Evolutionary conservation across 2,113 vertebrate species (phyloP), one percentile per base, ranked within the genome.

Genomic region (Prunella himalayana): DNA sequence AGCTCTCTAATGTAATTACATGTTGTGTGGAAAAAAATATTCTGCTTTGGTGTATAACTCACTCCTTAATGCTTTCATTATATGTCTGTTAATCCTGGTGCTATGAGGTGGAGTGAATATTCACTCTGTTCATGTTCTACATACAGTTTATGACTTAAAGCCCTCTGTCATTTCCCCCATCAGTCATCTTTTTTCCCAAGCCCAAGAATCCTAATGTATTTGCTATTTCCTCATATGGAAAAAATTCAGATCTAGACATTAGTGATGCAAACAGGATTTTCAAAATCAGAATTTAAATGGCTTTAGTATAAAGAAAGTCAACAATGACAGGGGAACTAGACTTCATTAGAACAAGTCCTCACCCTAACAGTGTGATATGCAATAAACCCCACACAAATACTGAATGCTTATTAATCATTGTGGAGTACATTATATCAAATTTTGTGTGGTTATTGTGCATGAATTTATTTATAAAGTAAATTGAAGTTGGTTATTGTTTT

Each of bases 161-260:
- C 28, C n/a, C 31, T 91, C 85, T 94, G 85, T 82, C 75, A 69
- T 92, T 95, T 88, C 9, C 44, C 69, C 7, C 54, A 78, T 61
- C 77, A 83, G 51, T 89, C 81, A 64, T 84, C 7, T 88, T 78
- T 90, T 94, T 92, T 37, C 71, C 65, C 82, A 92, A 23, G 71
- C 54, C 70, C 57, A 76, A 93, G 66, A 76, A 86, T 56, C 15
- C 21, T 91, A 84, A 50, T 53, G 28, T 44, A 80, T 70, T 82
- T 66, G 2, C 18, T 90, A 59, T 86, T 90, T 80, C 33, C 63
- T 88, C 96, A 94, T 94, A 88, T 94, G 90, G 78, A 94, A 96
- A 39, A 30, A 27, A 93, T 95, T 94, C 63, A 51, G 8, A 88
- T 73, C 33, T 90, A 89, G 50, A 27, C 75, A 89, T 65, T 91